phyloP scores from a whole-genome alignment of 2,888 invertebrate genomes.

The Marronus borbonicus region DNA sequence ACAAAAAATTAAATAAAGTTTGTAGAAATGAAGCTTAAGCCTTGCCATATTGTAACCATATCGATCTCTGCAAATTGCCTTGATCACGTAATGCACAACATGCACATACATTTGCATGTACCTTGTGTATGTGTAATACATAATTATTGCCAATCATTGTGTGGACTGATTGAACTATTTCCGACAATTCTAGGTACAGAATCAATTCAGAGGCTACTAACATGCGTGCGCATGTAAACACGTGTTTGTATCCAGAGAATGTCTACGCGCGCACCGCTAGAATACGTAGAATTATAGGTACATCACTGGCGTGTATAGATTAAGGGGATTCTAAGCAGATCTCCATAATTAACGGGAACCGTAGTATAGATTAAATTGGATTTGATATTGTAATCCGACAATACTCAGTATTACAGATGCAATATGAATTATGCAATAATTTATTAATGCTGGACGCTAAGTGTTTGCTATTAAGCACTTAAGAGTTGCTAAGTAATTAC shows the following conservation, averaged over 20 bases:
- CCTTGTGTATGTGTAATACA: background rate
- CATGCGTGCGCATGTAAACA: background rate
- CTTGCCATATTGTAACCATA: background rate
- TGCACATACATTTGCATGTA: background rate
- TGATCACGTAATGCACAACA: conserved; percentile 7
- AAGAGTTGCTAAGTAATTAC: background rate
- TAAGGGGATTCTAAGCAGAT: conserved; percentile 22
- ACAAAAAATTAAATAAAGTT: too few relatives aligned
- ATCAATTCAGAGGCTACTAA: conserved; percentile 26
- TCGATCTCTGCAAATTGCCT: background rate
- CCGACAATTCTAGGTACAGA: background rate
- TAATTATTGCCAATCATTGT: conserved; percentile 16
- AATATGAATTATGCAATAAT: conserved; percentile 16
- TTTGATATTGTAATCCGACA: conserved; percentile 35
- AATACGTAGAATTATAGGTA: background rate
- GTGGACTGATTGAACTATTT: conserved; percentile 15
- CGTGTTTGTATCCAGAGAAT: background rate
- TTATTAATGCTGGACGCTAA: background rate
- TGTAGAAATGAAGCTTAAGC: too few relatives aligned
- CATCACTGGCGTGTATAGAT: background rate
- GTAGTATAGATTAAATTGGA: conserved; percentile 37
- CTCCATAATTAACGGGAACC: conserved; percentile 39
- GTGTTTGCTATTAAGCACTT: background rate
- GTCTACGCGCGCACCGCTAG: background rate
- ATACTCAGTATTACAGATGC: conserved; percentile 18